Conservation (phyloP, 2,797 vertebrate genomes). For the Cuniculus paca region DNA sequence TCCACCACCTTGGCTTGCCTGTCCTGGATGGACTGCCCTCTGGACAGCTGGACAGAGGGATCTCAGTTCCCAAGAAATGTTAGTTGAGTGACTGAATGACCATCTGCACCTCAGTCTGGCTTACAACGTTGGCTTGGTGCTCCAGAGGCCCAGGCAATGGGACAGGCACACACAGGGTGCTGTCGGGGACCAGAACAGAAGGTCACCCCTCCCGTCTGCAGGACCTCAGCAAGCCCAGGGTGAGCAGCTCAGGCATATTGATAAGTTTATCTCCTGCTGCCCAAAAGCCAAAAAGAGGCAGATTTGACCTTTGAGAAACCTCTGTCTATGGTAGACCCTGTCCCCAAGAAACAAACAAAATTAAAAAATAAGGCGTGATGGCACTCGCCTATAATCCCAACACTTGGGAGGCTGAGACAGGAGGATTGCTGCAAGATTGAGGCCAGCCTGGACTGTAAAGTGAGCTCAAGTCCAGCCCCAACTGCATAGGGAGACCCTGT, state of each 20-base stretch:
- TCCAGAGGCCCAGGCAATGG: not conserved
- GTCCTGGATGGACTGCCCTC: not conserved
- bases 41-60: not conserved
- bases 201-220: not conserved
- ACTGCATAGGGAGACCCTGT: too few relatives aligned
- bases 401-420: too few relatives aligned
- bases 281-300: not conserved
- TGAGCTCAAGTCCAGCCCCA: not conserved
- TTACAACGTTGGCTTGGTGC: not conserved
- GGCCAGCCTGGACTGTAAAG: not conserved
- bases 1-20: not conserved
- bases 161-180: not conserved
- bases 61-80: not conserved
- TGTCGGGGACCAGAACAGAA: fast-evolving
- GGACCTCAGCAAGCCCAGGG: not conserved
- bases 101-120: not conserved
- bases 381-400: too few relatives aligned
- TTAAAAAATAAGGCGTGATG: not conserved
- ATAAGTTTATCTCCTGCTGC: not conserved
- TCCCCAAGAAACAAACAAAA: not conserved
- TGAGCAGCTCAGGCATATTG: not conserved
- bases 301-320: not conserved
- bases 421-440: too few relatives aligned
- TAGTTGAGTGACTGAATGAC: not conserved
- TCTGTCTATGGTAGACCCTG: not conserved